phyloP scores from a whole-genome alignment of 1,140 invertebrate genomes.

The Drosophila pectinifera region DNA sequence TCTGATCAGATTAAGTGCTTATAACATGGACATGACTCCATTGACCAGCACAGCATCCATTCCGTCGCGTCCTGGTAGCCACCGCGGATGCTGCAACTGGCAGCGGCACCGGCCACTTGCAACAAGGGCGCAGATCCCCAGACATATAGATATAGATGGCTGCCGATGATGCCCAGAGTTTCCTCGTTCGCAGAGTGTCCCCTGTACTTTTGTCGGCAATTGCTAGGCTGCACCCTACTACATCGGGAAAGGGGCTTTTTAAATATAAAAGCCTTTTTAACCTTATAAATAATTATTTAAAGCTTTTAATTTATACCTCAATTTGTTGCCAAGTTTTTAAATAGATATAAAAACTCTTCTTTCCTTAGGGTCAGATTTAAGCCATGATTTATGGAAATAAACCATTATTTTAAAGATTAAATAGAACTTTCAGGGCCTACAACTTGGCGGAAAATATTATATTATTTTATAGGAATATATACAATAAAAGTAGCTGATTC shows the following conservation, averaged over 20 bases:
- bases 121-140: slow-evolving; percentile 11
- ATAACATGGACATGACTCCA: slow-evolving; percentile 82
- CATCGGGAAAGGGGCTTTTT: not conserved
- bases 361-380: too few relatives aligned
- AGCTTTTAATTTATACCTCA: not conserved
- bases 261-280: not conserved
- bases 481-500: slow-evolving; percentile 15
- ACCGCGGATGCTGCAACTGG: slow-evolving; percentile 10
- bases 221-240: slow-evolving; percentile 35
- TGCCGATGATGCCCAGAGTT: slow-evolving; percentile 32
- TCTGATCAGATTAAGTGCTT: slow-evolving; percentile 79
- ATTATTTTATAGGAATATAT: not conserved
- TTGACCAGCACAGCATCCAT: slow-evolving; percentile 59
- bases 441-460: not conserved
- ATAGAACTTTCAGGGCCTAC: not conserved
- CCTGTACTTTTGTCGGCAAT: slow-evolving; percentile 59
- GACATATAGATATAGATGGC: slow-evolving; percentile 55
- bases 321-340: not conserved
- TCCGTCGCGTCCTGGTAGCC: slow-evolving; percentile 34
- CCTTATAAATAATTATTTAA: not conserved
- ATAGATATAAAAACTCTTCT: too few relatives aligned
- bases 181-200: slow-evolving; percentile 5
- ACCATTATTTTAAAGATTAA: not conserved
- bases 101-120: slow-evolving; percentile 1
- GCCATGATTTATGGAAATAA: not conserved